These are phyloP conservation scores for Nipponia nippon DNA, from an alignment of 2,113 vertebrate genomes.

Conservation along the genomic window DNA sequence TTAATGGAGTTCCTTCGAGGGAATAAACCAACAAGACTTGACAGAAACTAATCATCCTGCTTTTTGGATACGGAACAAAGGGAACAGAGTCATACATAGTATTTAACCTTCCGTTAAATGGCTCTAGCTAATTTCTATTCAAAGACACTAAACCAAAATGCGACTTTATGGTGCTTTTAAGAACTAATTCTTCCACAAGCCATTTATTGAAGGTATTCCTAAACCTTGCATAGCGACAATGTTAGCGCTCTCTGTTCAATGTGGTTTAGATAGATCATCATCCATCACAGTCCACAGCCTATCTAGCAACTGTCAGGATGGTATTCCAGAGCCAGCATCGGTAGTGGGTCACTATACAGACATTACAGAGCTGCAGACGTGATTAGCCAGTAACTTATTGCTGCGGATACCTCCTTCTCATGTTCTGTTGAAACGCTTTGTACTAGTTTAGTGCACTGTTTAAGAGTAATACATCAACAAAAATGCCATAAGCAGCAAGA, in stretches of 20 bases:
- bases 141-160: neutral
- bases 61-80: neutral
- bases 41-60: neutral
- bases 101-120: neutral
- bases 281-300: neutral
- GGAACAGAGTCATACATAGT: neutral
- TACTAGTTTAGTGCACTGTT: neutral
- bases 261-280: neutral
- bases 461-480: neutral
- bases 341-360: neutral
- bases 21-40: neutral
- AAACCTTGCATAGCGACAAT: neutral
- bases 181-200: neutral
- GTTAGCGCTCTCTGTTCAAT: neutral
- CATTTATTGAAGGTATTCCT: neutral
- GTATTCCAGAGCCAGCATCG: neutral
- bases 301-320: accelerated
- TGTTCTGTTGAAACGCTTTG: neutral
- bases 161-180: neutral
- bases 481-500: neutral
- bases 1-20: neutral
- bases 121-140: neutral
- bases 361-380: neutral
- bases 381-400: neutral
- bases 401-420: neutral